Conservation (phyloP, 2,797 vertebrate genomes). For the Liasis olivaceus region DNA sequence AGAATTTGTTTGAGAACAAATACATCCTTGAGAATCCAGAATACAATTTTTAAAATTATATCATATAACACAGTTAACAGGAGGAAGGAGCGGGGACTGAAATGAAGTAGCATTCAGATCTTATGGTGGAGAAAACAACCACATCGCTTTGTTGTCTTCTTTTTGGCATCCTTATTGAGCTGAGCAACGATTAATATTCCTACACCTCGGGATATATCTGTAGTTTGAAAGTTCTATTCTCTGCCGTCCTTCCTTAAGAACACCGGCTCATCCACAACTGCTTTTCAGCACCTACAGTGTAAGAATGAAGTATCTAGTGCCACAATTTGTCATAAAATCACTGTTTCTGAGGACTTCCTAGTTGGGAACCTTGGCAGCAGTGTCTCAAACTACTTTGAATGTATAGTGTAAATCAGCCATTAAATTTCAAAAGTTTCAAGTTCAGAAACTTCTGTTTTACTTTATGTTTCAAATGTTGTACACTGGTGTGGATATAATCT, state of each 20-base stretch:
- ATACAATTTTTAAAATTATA: conserved; percentile 3
- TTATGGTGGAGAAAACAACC: conserved; percentile 32
- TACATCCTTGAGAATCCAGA: neutral
- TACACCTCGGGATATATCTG: neutral
- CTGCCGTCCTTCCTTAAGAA: neutral
- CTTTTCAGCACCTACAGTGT: neutral
- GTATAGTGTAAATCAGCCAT: neutral
- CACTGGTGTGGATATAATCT: neutral
- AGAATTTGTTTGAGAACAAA: neutral
- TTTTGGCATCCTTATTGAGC: neutral
- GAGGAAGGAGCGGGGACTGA: neutral
- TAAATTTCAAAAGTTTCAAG: neutral
- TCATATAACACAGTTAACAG: neutral
- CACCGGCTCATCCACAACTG: too few relatives aligned
- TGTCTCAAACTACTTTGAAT: neutral
- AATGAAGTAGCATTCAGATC: conserved; percentile 16
- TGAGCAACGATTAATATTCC: conserved; percentile 15
- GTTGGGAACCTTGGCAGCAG: neutral
- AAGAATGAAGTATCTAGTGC: neutral
- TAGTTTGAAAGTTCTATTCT: neutral
- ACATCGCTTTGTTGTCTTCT: neutral
- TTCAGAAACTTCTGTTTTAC: neutral
- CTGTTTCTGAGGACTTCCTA: neutral
- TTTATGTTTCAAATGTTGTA: neutral
- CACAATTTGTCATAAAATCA: neutral